phyloP scores from a whole-genome alignment of 2,113 vertebrate species.

The Gymnorhina tibicen region DNA sequence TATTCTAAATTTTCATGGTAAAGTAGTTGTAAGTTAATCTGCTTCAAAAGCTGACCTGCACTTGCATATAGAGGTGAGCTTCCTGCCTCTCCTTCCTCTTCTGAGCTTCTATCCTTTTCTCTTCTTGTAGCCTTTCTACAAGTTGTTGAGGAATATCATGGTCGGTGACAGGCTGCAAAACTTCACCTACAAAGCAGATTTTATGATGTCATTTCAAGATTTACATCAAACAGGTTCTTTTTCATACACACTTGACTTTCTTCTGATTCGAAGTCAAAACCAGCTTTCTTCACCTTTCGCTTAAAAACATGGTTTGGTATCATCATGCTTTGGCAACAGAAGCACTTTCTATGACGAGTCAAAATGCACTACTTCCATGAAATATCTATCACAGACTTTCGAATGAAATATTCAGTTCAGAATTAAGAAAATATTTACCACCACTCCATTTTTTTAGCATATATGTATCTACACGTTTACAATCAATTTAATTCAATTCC shows the following conservation, averaged over 20 bases:
- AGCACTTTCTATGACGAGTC: background rate
- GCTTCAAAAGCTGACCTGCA: constrained; percentile 82
- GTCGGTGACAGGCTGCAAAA: constrained; percentile 92
- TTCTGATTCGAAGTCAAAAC: background rate
- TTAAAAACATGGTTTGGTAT: background rate
- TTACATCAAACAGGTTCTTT: background rate
- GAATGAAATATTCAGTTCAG: background rate
- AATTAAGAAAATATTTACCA: background rate
- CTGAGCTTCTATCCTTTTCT: constrained; percentile 98
- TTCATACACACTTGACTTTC: background rate
- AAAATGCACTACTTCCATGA: background rate
- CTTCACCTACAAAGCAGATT: constrained; percentile 80
- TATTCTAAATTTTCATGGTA: background rate
- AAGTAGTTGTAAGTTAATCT: background rate
- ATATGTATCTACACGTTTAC: background rate
- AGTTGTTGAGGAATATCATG: constrained; percentile 97
- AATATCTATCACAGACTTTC: background rate
- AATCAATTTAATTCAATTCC: background rate
- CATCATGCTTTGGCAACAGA: background rate
- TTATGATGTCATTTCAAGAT: background rate
- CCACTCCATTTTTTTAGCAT: background rate
- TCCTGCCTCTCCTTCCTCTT: constrained; percentile 98
- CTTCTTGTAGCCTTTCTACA: constrained; percentile 95
- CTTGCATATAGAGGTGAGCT: constrained; percentile 99
- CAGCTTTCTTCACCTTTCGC: background rate